Percentiles rank a stretch among this genome's conserved stretches.
These are phyloP conservation scores for Protophormia terraenovae DNA, from an alignment of 2,888 invertebrate genomes.

Conservation along the genomic window DNA sequence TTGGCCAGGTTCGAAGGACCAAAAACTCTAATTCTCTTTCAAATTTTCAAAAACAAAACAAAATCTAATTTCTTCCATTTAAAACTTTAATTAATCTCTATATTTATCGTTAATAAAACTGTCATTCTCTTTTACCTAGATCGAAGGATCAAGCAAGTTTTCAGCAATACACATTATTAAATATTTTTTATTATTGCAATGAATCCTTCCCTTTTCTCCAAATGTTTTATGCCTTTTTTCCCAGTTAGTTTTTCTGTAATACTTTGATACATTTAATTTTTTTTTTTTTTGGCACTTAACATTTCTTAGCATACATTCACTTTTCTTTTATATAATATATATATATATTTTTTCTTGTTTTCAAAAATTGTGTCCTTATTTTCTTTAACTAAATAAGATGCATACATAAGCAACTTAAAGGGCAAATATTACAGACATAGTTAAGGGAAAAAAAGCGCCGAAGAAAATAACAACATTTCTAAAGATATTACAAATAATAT, in stretches of 20 bases:
- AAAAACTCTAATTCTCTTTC: no score
- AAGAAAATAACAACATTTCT: no score
- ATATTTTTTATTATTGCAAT: not conserved
- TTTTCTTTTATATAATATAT: not conserved
- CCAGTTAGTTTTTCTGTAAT: not conserved
- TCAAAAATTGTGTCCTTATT: not conserved
- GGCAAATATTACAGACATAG: conserved; percentile 4
- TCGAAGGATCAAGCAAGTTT: no score
- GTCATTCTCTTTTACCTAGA: no score
- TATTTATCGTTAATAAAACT: no score
- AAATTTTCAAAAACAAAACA: no score
- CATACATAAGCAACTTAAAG: conserved; percentile 39
- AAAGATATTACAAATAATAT: no score
- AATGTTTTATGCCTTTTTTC: not conserved
- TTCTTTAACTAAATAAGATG: not conserved
- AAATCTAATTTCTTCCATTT: no score
- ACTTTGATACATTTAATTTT: conserved; percentile 1
- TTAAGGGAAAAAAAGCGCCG: not conserved
- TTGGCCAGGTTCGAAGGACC: no score
- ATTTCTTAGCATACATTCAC: not conserved
- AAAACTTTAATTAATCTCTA: no score
- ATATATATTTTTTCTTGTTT: not conserved
- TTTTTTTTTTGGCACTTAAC: not conserved
- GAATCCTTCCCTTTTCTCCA: not conserved
- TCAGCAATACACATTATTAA: no score